A percentile compares a stretch with the other conserved stretches of the same genome.
Conservation (phyloP, 2,888 invertebrate species). For the Lapara coniferarum region DNA sequence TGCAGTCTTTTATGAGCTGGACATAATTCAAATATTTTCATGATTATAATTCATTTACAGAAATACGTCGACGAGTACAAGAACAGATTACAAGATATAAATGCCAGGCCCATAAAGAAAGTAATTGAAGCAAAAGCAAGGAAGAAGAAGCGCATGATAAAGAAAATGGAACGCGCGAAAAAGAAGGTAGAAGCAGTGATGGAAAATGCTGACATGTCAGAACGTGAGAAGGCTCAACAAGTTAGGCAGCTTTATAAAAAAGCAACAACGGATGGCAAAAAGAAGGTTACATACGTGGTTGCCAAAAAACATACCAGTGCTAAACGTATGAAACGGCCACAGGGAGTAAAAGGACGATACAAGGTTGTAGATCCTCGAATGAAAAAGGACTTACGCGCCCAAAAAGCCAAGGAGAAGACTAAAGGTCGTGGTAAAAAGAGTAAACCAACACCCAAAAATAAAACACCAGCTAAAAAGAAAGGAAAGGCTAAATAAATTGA, state of each 20-base stretch:
- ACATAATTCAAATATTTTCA: not conserved
- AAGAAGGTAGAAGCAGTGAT: constrained; percentile 97
- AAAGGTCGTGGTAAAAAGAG: constrained; percentile 75
- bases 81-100: constrained; percentile 91
- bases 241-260: constrained; percentile 97
- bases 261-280: constrained; percentile 92
- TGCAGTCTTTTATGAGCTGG: no score
- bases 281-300: constrained; percentile 96
- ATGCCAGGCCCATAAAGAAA: constrained; percentile 98
- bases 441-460: constrained; percentile 40
- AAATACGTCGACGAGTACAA: constrained; percentile 94
- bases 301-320: constrained; percentile 93
- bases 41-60: constrained; percentile 56
- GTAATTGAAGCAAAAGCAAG: constrained; percentile 98
- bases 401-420: constrained; percentile 85
- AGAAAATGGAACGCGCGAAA: constrained; percentile 95
- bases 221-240: constrained; percentile 95
- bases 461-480: constrained; percentile 55
- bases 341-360: constrained; percentile 95
- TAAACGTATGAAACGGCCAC: constrained; percentile 90
- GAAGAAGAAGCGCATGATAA: constrained; percentile 95
- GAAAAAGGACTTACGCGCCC: constrained; percentile 95
- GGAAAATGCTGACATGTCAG: constrained; percentile 95
- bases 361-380: constrained; percentile 97
- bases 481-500: constrained; percentile 59